Evolutionary conservation across 2,888 invertebrate species (phyloP), one percentile per base, ranked within the genome.

Genomic region (Sphaeridia pumilis): DNA sequence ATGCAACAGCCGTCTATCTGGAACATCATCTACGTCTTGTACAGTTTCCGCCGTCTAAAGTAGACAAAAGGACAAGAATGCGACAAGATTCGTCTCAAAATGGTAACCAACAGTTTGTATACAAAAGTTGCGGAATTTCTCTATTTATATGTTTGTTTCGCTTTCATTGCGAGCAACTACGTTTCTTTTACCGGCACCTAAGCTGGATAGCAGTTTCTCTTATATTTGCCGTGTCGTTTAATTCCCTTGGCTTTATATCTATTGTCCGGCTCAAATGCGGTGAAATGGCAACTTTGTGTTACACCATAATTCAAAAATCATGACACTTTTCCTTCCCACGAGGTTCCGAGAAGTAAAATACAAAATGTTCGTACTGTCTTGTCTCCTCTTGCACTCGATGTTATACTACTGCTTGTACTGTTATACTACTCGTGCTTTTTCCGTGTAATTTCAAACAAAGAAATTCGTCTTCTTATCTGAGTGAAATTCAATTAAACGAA

Each of bases 401-500:
- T 31, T n/a, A n/a, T 31, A 10, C 31, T 31, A 7, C 14, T 14
- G 14, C 31, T 31, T 14, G 31, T 38, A 38, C 12, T 38, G 5
- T 38, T 20, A 10, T 38, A 14, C 38, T 38, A 14, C 12, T 38
- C 20, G 38, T 38, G 17, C 38, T 38, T 20, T 17, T 38, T 38
- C 38, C 17, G 10, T 17, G 38, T 38, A 38, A 38, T 38, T 38
- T 38, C 17, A 38, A 38, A 38, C 38, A 38, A 17, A 38, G 17
- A 5, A 38, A 17, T 5, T 17, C 38, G 20, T 38, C 12, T 38
- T 12, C 38, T 20, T n/a, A n/a, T n/a, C n/a, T n/a, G n/a, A n/a
- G n/a, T n/a, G 17, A 38, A 38, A 38, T 38, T 38, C 38, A 38
- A 38, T 38, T 38, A 38, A n/a, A n/a, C n/a, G n/a, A n/a, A n/a